These are phyloP conservation scores for Chaetodon auriga DNA, from an alignment of 2,113 vertebrate species.

Conservation along the genomic window DNA sequence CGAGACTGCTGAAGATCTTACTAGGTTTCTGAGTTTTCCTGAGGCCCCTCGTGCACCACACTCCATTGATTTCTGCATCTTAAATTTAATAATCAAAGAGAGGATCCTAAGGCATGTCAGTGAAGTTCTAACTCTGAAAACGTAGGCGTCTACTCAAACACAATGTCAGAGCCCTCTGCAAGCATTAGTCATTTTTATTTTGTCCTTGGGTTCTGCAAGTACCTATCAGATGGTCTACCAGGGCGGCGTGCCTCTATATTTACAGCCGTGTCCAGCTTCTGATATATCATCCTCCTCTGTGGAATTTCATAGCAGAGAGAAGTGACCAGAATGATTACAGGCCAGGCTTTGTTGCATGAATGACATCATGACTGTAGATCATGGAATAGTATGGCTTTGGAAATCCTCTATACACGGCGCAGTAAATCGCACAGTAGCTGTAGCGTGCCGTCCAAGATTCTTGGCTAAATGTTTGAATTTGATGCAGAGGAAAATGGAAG, in stretches of 20 bases:
- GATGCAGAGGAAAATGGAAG: constrained; percentile 49
- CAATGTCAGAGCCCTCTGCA: background rate
- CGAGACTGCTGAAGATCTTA: constrained; percentile 45
- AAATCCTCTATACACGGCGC: constrained; percentile 46
- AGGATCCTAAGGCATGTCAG: background rate
- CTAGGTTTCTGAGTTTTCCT: constrained; percentile 25
- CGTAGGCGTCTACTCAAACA: background rate
- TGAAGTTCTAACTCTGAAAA: constrained; percentile 1
- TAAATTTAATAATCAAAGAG: constrained; percentile 36
- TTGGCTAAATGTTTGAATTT: constrained; percentile 50
- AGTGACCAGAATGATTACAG: constrained; percentile 72
- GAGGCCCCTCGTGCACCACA: background rate
- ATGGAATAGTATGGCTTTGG: constrained; percentile 55
- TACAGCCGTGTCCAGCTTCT: constrained; percentile 43
- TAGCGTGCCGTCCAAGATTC: constrained; percentile 59
- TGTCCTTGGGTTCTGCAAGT: constrained; percentile 28
- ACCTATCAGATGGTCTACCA: constrained; percentile 43
- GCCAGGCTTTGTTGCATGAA: constrained; percentile 58
- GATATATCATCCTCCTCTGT: constrained; percentile 58
- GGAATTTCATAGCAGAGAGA: constrained; percentile 56
- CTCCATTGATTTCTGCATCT: constrained; percentile 38
- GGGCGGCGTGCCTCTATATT: constrained; percentile 52
- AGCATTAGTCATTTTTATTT: constrained; percentile 56
- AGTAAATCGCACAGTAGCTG: constrained; percentile 60
- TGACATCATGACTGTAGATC: constrained; percentile 76